Percentiles rank a stretch among this genome's conserved stretches.
Evolutionary conservation across 2,888 invertebrate genomes (phyloP).

Genomic region (Nymphalis c-album): DNA sequence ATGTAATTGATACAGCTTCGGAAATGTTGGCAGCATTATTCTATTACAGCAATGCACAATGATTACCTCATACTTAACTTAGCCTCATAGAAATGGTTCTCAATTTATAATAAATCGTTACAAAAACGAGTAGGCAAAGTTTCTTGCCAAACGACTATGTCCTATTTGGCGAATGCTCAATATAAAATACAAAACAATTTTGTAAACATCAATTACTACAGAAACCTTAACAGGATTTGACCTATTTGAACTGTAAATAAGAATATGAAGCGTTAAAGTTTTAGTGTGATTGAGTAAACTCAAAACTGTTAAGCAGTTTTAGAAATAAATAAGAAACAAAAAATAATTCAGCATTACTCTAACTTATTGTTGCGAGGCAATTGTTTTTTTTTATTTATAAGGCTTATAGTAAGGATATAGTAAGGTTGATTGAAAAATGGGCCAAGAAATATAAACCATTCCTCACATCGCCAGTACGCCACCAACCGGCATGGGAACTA

Average conservation of each 20-base stretch:
- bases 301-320: too few relatives aligned
- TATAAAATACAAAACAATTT: slow-evolving; percentile 24
- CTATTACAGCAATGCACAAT: slow-evolving; percentile 21
- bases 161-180: slow-evolving; percentile 44
- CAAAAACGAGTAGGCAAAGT: slow-evolving; percentile 37
- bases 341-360: too few relatives aligned
- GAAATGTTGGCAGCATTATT: slow-evolving; percentile 21
- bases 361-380: too few relatives aligned
- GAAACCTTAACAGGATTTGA: slow-evolving; percentile 15
- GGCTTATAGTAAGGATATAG: too few relatives aligned
- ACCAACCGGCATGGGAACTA: too few relatives aligned
- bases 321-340: too few relatives aligned
- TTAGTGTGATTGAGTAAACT: neutral
- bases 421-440: too few relatives aligned
- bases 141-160: slow-evolving; percentile 44
- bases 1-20: slow-evolving; percentile 14
- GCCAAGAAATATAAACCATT: too few relatives aligned
- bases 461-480: too few relatives aligned
- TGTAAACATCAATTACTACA: slow-evolving; percentile 20
- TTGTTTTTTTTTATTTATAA: too few relatives aligned
- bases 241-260: slow-evolving; percentile 7
- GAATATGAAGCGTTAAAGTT: neutral
- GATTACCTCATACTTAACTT: slow-evolving; percentile 31
- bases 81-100: slow-evolving; percentile 37
- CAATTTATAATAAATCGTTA: slow-evolving; percentile 37